Base-by-base conservation (phyloP, 2,113 vertebrate species). In the Megaceryle torquata region DNA sequence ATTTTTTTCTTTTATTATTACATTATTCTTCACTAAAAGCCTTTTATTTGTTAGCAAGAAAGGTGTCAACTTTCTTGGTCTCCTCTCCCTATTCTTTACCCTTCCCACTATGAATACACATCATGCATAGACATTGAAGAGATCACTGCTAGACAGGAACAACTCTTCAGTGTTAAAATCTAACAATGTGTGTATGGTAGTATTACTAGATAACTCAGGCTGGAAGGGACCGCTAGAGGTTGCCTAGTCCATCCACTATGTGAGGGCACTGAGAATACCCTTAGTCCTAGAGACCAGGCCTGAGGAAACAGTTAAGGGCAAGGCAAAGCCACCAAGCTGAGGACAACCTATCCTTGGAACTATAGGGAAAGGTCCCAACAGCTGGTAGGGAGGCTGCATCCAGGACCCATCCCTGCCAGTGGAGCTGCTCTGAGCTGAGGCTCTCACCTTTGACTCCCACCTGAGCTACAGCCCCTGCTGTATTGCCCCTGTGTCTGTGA, bases 301-400 rank as follows among this genome's bases (percentile, higher is more conserved):
- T 31, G 33, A 46, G 16, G 11, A 39, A 67, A 9, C 1, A 5
- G 15, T 31, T 60, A 17, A 56, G 39, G 21, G 13, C 39, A 83
- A 21, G 6, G 14, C 43, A 93, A 56, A 82, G 33, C 25, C 24
- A 12, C 13, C 20, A 5, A 1, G 0, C 56, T 57, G 44, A 75
- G 53, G 22, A 20, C 59, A 92, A 25, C 21, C 33, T 0, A 0
- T 13, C 15, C 6, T 64, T 24, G 2, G 0, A 14, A 25, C 15
- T 48, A 15, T 21, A 7, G 14, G n/a, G 7, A 78, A 11, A 53
- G 71, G 25, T 18, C 29, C 10, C 1, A 0, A 18, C 9, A 79
- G 21, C 4, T 37, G 24, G 20, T 41, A 28, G 7, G 28, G 41
- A 64, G 13, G 20, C 31, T 50, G 41, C 0, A 1, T 13, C 7